Evolutionary conservation across 2,888 invertebrate genomes (phyloP).

Genomic region (Oscheius myriophilus): DNA sequence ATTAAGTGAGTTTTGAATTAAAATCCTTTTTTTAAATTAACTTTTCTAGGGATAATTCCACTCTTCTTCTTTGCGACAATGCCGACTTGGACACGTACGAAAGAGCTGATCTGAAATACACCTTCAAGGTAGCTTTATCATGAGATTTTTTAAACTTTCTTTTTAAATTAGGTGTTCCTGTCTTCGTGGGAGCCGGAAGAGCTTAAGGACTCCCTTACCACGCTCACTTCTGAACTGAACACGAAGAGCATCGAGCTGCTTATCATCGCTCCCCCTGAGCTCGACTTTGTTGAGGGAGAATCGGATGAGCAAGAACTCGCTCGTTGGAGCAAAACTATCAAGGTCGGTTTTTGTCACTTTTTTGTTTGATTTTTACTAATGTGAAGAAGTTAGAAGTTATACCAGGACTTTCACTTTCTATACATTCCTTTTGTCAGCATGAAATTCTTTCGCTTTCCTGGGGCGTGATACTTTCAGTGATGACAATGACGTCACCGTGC

Average conservation of each 20-base stretch:
- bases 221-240: slow-evolving; percentile 49
- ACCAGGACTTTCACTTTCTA: slow-evolving; percentile 2
- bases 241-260: slow-evolving; percentile 64
- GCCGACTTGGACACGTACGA: slow-evolving; percentile 62
- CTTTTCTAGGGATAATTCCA: slow-evolving; percentile 58
- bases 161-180: slow-evolving; percentile 44
- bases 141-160: background rate
- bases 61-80: slow-evolving; percentile 62
- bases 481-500: slow-evolving; percentile 7
- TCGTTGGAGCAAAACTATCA: slow-evolving; percentile 41
- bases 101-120: slow-evolving; percentile 69
- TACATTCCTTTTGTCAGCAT: background rate
- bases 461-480: background rate
- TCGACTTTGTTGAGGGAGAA: slow-evolving; percentile 54
- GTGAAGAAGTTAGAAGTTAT: too few species aligned
- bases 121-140: slow-evolving; percentile 58
- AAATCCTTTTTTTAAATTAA: background rate
- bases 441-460: background rate
- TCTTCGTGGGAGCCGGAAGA: slow-evolving; percentile 56
- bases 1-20: slow-evolving; percentile 44
- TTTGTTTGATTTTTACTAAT: background rate
- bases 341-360: background rate
- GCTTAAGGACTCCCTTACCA: slow-evolving; percentile 55
- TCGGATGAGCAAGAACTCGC: slow-evolving; percentile 47
- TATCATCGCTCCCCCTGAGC: slow-evolving; percentile 65